Percentiles rank a stretch among this genome's conserved stretches.
Conservation (phyloP, 2,888 invertebrate species). For the Agrochola macilenta region DNA sequence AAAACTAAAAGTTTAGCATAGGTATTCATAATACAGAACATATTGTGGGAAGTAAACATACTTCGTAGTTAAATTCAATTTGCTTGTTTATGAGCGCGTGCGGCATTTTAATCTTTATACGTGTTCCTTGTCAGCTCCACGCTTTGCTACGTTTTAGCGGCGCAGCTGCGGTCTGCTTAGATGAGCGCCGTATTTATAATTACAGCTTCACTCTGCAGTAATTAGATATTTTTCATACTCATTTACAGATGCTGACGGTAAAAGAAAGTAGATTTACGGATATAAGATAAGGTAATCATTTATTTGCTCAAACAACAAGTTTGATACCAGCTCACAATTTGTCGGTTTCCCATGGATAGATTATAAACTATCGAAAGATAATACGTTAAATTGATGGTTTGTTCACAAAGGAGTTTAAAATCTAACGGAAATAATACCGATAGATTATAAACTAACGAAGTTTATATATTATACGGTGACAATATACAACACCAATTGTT, state of each 20-base stretch:
- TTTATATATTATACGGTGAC: too few relatives aligned
- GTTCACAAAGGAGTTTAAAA: too few relatives aligned
- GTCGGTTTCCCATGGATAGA: too few relatives aligned
- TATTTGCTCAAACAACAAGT: too few relatives aligned
- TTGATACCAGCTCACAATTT: too few relatives aligned
- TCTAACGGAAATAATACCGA: too few relatives aligned
- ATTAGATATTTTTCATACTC: conserved; percentile 36
- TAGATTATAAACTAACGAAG: too few relatives aligned
- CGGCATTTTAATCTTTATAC: conserved; percentile 56
- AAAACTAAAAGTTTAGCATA: neutral
- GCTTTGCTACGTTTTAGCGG: conserved; percentile 43
- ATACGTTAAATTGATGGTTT: too few relatives aligned
- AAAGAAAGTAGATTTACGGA: neutral
- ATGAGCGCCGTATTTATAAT: conserved; percentile 40
- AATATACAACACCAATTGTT: too few relatives aligned
- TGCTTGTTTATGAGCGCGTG: conserved; percentile 54
- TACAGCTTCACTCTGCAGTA: conserved; percentile 33
- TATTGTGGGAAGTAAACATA: conserved; percentile 18
- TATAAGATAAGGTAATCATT: neutral
- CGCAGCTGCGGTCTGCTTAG: conserved; percentile 34
- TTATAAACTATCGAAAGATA: too few relatives aligned
- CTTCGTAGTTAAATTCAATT: conserved; percentile 55
- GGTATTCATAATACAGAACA: neutral
- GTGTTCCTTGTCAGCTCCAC: conserved; percentile 52
- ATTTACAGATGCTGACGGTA: neutral